Base-by-base conservation (phyloP, 2,113 vertebrate genomes). In the Erinaceus europaeus region DNA sequence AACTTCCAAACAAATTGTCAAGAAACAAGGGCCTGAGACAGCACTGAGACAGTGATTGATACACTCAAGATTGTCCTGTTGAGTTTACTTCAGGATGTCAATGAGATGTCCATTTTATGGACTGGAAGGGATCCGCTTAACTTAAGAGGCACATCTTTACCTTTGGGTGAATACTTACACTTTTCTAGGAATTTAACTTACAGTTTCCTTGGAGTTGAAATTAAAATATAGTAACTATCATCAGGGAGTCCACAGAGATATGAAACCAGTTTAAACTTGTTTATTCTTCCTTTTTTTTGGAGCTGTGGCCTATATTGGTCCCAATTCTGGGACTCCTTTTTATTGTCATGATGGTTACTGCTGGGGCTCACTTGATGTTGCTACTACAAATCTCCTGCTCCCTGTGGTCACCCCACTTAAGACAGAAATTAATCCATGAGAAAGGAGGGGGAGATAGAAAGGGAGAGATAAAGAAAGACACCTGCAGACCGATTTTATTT, bases 131-230 rank as follows among this genome's bases (percentile, higher is more conserved):
- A 53, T 62, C 29, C 10, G 25, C 38, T 67, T 21, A 87, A 78
- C 40, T 36, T 20, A 78, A 89, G 23, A 20, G 34, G 38, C 27
- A 11, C 5, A 20, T 74, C 69, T 72, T 32, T 87, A 32, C 4
- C n/a, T 80, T 88, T 61, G 62, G 50, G 40, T 40, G 18, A 84
- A 73, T 52, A 44, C 21, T 57, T 50, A 11, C 36, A 82, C 36
- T 91, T 91, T 80, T 55, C 3, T 72, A 74, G 88, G 50, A 18
- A 18, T 21, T 7, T 32, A 74, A 32, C 40, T 12, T 84, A 69
- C 5, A 83, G 27, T 88, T 88, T 76, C n/a, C 17, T 52, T 86
- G 64, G 40, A 53, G 25, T 53, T 21, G 82, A 82, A 84, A 84
- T 73, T 77, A 65, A 40, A 68, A 29, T 73, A 80, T 50, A 84